Evolutionary conservation across 2,113 vertebrate genomes (phyloP), one percentile per base, ranked within the genome.

Genomic region (Dermatemys mawii): DNA sequence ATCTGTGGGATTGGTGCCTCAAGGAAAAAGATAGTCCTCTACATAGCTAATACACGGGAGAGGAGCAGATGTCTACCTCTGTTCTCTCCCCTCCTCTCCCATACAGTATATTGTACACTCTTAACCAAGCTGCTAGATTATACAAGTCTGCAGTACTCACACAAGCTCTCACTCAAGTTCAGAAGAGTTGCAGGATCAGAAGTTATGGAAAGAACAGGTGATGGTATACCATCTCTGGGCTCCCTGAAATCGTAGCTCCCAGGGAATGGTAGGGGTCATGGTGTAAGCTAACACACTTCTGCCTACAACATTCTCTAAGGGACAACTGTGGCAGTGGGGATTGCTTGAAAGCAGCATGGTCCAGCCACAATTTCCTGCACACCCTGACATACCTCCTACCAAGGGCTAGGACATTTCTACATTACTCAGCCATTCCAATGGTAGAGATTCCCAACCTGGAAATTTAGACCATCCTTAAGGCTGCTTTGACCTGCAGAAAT

Each of bases 281-380:
- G 38, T 51, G 38, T 26, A 48, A 63, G 48, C 48, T 48, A 0
- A 9, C 3, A 5, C 0, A 11, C 32, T 51, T 10, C n/a, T 19
- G 19, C 17, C 17, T 70, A 55, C 4, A 26, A 26, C 26, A 87
- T 67, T 17, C 48, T 26, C 13, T 38, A 14, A 50, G 35, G 14
- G 46, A 67, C 46, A 41, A 5, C 21, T 57, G 27, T 79, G 32
- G 32, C 55, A 27, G 32, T 49, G 26, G 21, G 29, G 17, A 38
- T 51, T n/a, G 29, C 29, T 84, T 12, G 41, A 38, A 53, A 6
- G 50, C 41, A 21, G 41, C 81, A 41, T 22, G 50, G 35, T 75
- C 50, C 13, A 12, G 8, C 14, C 55, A 17, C n/a, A 32, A 19
- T 51, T 49, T 53, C 51, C 21, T 44, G 21, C 53, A 5, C 0